Evolutionary conservation across 53 echinoderm and acorn worm species (phyloP).

Genomic region (Antedon mediterranea): DNA sequence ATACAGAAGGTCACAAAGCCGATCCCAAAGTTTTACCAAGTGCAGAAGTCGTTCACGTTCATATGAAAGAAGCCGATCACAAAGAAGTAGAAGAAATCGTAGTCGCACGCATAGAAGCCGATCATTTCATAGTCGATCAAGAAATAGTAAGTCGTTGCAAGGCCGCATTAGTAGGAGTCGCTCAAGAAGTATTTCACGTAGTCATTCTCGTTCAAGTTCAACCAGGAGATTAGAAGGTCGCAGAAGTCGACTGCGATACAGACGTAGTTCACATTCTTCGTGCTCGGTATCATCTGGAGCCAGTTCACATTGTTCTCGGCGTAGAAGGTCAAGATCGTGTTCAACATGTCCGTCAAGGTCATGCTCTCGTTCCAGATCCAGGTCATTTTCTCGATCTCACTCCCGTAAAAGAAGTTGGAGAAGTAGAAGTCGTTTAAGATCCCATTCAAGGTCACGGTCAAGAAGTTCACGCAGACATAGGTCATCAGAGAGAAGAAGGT

Average conservation of each 20-base stretch:
- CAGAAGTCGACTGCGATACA: not conserved
- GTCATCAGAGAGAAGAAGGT: not conserved
- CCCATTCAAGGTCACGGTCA: slow-evolving; percentile 24
- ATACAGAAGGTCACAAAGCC: no score
- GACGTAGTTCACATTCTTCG: slow-evolving; percentile 3
- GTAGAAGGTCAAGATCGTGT: slow-evolving; percentile 12
- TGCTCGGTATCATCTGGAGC: slow-evolving; percentile 18
- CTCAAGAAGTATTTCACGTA: slow-evolving; percentile 21
- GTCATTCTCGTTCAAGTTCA: slow-evolving; percentile 1
- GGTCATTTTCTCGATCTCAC: slow-evolving; percentile 16
- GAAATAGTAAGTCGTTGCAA: no score
- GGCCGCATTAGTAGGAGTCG: no score
- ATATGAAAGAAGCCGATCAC: no score
- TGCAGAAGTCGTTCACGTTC: slow-evolving; percentile 13
- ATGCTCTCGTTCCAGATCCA: slow-evolving; percentile 17
- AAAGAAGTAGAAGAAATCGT: no score
- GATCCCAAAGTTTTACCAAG: no score
- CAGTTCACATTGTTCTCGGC: not conserved
- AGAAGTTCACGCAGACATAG: not conserved
- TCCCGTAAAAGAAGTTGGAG: not conserved
- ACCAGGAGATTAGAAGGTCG: not conserved
- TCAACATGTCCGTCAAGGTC: slow-evolving; percentile 1
- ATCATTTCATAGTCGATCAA: no score
- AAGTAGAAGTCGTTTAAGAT: slow-evolving; percentile 4
- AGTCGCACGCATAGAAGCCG: no score